A percentile compares a stretch with the other conserved stretches of the same genome.
phyloP scores from a whole-genome alignment of 2,888 invertebrate genomes.

The Folsomia candida region DNA sequence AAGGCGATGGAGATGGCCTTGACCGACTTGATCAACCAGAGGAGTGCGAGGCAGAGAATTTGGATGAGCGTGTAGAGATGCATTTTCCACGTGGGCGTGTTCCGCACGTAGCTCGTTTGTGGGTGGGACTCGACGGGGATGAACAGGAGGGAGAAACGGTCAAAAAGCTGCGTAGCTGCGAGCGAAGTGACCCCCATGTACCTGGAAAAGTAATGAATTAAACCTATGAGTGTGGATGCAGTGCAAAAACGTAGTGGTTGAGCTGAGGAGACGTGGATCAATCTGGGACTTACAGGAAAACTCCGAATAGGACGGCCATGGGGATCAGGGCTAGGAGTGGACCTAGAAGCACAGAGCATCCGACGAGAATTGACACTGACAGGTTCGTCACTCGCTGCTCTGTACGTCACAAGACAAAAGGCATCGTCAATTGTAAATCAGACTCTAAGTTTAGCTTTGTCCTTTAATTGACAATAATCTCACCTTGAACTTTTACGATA shows the following conservation, averaged over 20 bases:
- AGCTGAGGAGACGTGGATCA: no score
- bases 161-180: constrained; percentile 90
- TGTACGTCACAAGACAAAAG: constrained; percentile 51
- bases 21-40: constrained; percentile 89
- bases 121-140: constrained; percentile 97
- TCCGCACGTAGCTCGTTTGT: constrained; percentile 79
- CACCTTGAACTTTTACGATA: constrained; percentile 83
- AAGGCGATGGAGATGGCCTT: constrained; percentile 77
- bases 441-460: no score
- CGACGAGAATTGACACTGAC: constrained; percentile 74
- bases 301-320: constrained; percentile 91
- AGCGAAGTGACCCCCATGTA: constrained; percentile 95
- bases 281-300: no score
- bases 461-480: constrained; percentile 33
- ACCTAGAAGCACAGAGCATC: constrained; percentile 79
- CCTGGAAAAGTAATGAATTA: no score
- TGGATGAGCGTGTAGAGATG: constrained; percentile 86
- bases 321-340: constrained; percentile 79
- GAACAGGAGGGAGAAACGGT: constrained; percentile 80
- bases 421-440: not conserved
- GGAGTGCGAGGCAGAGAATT: constrained; percentile 69
- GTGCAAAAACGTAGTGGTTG: not conserved
- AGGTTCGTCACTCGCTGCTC: constrained; percentile 85
- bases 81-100: constrained; percentile 85
- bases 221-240: not conserved